These are phyloP conservation scores for Phoxinus dragarum DNA, from an alignment of 2,797 vertebrate genomes.

Conservation along the genomic window DNA sequence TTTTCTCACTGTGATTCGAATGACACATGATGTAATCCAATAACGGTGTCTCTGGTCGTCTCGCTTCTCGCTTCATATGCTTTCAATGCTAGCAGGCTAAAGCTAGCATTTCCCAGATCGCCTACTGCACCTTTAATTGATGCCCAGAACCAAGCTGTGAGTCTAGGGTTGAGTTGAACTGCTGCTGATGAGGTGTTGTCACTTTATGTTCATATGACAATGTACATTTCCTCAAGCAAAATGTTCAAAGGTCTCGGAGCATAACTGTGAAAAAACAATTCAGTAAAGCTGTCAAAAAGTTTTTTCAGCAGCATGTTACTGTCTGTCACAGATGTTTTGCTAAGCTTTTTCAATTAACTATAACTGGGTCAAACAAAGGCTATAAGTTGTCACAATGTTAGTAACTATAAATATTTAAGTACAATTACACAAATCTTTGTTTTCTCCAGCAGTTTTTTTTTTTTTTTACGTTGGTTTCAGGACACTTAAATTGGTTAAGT, in stretches of 20 bases:
- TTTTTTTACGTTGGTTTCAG: background rate
- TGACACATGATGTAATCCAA: too few species aligned
- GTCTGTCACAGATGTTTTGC: background rate
- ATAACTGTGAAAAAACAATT: slow-evolving; percentile 28
- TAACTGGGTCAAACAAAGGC: slow-evolving; percentile 4
- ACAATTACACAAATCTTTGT: background rate
- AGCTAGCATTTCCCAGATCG: too few species aligned
- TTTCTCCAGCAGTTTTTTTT: background rate
- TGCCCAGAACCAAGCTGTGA: background rate
- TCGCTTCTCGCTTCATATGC: too few species aligned
- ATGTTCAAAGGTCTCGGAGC: slow-evolving; percentile 43
- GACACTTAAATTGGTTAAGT: background rate
- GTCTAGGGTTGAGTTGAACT: slow-evolving; percentile 7
- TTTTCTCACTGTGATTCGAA: too few species aligned
- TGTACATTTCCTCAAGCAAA: slow-evolving; percentile 20
- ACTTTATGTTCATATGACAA: slow-evolving; percentile 28
- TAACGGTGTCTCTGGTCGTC: too few species aligned
- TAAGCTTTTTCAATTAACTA: slow-evolving; percentile 5
- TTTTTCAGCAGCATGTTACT: slow-evolving; percentile 16
- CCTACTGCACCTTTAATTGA: background rate
- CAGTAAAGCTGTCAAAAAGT: slow-evolving; percentile 23
- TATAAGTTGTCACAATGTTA: background rate
- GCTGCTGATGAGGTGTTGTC: slow-evolving; percentile 1
- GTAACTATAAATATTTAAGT: background rate
- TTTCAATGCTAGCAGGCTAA: too few species aligned